A percentile compares a stretch with the other conserved stretches of the same genome.
Evolutionary conservation across 1,140 invertebrate genomes (phyloP).

Genomic region (Drosophila ironensis): DNA sequence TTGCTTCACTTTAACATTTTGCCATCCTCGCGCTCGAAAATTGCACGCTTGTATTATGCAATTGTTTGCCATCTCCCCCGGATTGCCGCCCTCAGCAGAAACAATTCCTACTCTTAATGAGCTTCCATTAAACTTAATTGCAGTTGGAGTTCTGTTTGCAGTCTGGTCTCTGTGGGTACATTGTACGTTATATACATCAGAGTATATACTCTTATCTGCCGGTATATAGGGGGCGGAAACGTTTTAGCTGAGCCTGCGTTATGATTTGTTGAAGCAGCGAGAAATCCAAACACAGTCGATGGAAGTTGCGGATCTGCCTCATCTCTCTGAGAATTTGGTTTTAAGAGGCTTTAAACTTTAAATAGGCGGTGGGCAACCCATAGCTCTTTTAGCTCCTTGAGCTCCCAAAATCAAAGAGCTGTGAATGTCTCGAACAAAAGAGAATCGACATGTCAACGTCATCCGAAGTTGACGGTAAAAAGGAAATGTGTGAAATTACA

Average conservation of each 20-base stretch:
- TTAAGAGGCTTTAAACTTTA: no score
- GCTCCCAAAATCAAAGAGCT: no score
- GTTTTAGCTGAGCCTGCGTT: conserved; percentile 4
- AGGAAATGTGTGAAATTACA: no score
- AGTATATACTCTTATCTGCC: not conserved
- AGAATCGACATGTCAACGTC: no score
- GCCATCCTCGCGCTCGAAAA: not conserved
- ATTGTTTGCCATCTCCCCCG: conserved; percentile 42
- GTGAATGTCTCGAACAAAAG: no score
- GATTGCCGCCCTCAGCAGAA: conserved; percentile 4
- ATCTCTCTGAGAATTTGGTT: conserved; percentile 2
- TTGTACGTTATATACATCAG: not conserved
- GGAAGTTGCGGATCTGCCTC: not conserved
- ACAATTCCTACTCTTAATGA: conserved; percentile 73
- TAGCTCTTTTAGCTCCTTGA: no score
- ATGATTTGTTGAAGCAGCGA: conserved; percentile 4
- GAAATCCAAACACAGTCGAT: conserved; percentile 42
- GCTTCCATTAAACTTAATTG: conserved; percentile 80
- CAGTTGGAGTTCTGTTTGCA: conserved; percentile 65
- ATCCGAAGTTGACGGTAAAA: no score
- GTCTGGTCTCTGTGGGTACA: conserved; percentile 13
- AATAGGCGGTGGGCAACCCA: no score
- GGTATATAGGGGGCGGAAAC: conserved; percentile 2
- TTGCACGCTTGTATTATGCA: conserved; percentile 46
- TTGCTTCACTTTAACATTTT: conserved; percentile 10